Percentiles rank a stretch among this genome's conserved stretches.
phyloP scores from a whole-genome alignment of 2,797 vertebrate genomes.

The Galago senegalensis region DNA sequence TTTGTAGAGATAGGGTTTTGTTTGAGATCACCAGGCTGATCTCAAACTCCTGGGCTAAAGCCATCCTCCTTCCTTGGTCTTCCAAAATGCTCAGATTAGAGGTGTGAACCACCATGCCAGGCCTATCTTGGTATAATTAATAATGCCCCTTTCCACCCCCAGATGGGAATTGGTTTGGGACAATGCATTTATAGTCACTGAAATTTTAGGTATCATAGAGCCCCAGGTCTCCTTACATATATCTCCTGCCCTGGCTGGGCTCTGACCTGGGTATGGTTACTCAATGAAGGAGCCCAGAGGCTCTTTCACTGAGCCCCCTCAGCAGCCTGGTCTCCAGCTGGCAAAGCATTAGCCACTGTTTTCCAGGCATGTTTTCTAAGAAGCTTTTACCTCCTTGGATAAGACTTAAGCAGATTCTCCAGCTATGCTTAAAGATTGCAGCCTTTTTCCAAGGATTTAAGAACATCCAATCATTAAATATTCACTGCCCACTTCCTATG shows the following conservation, averaged over 20 bases:
- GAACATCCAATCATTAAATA: background rate
- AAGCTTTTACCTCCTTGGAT: background rate
- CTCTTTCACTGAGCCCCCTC: background rate
- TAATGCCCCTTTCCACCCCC: background rate
- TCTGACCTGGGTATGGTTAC: background rate
- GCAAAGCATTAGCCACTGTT: background rate
- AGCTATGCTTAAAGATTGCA: background rate
- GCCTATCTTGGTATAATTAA: background rate
- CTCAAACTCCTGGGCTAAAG: background rate
- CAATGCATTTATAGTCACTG: background rate
- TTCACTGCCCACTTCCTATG: background rate
- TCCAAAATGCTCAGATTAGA: background rate
- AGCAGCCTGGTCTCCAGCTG: background rate
- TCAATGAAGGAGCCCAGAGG: background rate
- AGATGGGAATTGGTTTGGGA: background rate
- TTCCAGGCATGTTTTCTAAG: background rate
- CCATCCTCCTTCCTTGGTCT: background rate
- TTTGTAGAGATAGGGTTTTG: background rate
- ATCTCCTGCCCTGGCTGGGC: background rate
- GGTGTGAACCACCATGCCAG: background rate
- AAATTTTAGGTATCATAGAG: background rate
- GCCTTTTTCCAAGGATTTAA: background rate
- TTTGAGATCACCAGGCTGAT: background rate
- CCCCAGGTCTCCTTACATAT: background rate
- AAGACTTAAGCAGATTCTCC: constrained; percentile 5